Percentiles rank a stretch among this genome's conserved stretches.
phyloP scores from a whole-genome alignment of 2,888 invertebrate species.

The Thymelicus lineola region DNA sequence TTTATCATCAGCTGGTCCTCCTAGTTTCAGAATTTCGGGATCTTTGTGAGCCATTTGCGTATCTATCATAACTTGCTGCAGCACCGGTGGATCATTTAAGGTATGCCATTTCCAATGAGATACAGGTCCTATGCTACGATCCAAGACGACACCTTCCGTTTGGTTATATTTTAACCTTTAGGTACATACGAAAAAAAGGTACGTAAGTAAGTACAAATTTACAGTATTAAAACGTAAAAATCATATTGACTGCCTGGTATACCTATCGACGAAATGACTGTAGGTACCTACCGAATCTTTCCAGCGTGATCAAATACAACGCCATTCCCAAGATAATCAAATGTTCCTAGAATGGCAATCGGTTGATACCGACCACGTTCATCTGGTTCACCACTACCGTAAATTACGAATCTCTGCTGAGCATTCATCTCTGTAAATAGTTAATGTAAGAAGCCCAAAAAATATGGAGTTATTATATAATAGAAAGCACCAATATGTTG shows the following conservation, averaged over 20 bases:
- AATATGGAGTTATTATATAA: neutral
- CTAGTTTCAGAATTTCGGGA: constrained; percentile 64
- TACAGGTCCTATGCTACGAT: constrained; percentile 69
- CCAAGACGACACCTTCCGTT: constrained; percentile 76
- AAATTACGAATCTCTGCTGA: constrained; percentile 71
- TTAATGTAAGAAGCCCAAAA: neutral
- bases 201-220: neutral
- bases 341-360: constrained; percentile 68
- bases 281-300: constrained; percentile 65
- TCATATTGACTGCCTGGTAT: no score
- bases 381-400: constrained; percentile 72
- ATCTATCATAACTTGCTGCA: constrained; percentile 79
- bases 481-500: no score
- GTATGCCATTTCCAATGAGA: constrained; percentile 81
- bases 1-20: constrained; percentile 49
- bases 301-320: constrained; percentile 76
- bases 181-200: neutral
- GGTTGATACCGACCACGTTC: constrained; percentile 67
- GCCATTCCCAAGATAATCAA: constrained; percentile 76
- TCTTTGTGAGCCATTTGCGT: constrained; percentile 74
- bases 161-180: constrained; percentile 77
- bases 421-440: constrained; percentile 65
- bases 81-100: constrained; percentile 74
- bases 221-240: no score
- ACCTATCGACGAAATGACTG: no score